Percentiles rank a stretch among this genome's conserved stretches.
phyloP scores from a whole-genome alignment of 2,888 invertebrate genomes.

The Leistus spinibarbis region DNA sequence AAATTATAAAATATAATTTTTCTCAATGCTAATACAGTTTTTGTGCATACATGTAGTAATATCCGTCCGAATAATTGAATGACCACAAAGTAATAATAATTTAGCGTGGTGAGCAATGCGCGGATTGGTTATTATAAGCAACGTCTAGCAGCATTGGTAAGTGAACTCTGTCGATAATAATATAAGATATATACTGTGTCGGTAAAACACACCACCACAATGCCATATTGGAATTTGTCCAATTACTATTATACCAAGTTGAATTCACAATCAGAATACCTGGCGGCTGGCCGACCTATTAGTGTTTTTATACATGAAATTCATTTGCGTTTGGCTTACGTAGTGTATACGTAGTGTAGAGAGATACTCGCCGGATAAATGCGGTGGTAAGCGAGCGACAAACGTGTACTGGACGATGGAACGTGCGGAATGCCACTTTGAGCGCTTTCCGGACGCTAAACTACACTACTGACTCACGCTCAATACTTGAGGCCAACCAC shows the following conservation, averaged over 20 bases:
- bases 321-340: slow-evolving; percentile 29
- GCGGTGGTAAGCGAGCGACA: slow-evolving; percentile 7
- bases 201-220: slow-evolving; percentile 42
- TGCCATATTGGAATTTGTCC: slow-evolving; percentile 44
- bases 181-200: slow-evolving; percentile 11
- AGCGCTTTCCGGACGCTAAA: background rate
- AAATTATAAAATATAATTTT: background rate
- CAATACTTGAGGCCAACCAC: slow-evolving; percentile 19
- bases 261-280: slow-evolving; percentile 43
- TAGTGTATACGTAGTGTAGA: background rate
- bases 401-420: slow-evolving; percentile 10
- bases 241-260: slow-evolving; percentile 37
- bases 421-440: slow-evolving; percentile 25
- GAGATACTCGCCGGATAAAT: background rate
- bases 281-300: slow-evolving; percentile 30
- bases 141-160: background rate
- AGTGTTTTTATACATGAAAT: slow-evolving; percentile 39
- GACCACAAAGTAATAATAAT: background rate
- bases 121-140: background rate
- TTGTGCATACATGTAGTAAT: background rate
- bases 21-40: background rate
- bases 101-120: background rate
- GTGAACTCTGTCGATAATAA: background rate
- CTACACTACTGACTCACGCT: slow-evolving; percentile 18
- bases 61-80: background rate